Evolutionary conservation across 2,888 invertebrate species (phyloP), one percentile per base, ranked within the genome.

Genomic region (Ophion ventricosus): DNA sequence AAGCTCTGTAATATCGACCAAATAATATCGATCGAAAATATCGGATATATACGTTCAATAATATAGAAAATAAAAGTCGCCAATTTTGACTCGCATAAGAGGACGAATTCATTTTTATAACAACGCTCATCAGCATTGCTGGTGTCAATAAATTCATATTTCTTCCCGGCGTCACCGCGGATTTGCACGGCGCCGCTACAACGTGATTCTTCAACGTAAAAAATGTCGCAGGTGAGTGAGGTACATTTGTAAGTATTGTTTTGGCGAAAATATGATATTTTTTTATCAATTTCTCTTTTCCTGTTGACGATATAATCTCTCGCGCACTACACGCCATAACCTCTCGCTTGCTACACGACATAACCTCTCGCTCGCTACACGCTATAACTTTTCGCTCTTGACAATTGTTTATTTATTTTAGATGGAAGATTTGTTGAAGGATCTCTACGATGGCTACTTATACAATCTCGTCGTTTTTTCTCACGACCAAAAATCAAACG

Each of bases 1-100:
- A 67, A 23, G 67, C 67, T 67, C 49, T 49, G n/a, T 67, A 67
- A 67, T 67, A 63, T 63, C 63, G 63, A 63, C n/a, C n/a, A n/a
- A n/a, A n/a, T n/a, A n/a, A n/a, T n/a, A n/a, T n/a, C n/a, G n/a
- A n/a, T n/a, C n/a, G 29, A 63, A 59, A 67, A 67, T 67, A 67
- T 67, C 67, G 67, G 49, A 43, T 67, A 67, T 40, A 67, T 64
- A 35, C 35, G 64, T 8, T n/a, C n/a, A n/a, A n/a, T n/a, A n/a
- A 20, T 67, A 67, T 43, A 67, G 1, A 67, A 23, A 67, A 67
- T 7, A 67, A 67, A 67, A 49, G 43, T 23, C 67, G 63, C 10
- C 26, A 63, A 63, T 63, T 25, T 63, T 25, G 63, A 63, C 26
- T 63, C 63, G 63, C 67, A 43, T 23, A 43, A 67, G 43, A 67